These are phyloP conservation scores for Tipula confusa DNA, from an alignment of 2,888 invertebrate genomes.

Conservation along the genomic window DNA sequence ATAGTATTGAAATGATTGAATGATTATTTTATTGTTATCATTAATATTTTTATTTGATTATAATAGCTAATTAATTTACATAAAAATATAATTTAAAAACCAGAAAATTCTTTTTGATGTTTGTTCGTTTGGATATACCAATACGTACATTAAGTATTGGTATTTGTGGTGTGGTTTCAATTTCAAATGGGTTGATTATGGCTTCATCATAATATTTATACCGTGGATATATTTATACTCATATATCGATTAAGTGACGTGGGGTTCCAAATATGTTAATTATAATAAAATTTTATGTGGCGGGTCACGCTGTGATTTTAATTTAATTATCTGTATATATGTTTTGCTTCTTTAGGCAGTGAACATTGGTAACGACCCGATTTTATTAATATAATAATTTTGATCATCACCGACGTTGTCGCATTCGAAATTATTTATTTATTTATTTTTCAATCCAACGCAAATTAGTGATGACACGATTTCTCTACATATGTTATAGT, in stretches of 20 bases:
- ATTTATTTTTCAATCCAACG: neutral
- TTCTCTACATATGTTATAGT: neutral
- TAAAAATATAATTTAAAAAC: neutral
- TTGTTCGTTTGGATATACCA: neutral
- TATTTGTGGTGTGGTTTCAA: neutral
- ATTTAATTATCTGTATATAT: neutral
- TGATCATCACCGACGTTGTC: neutral
- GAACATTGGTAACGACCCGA: neutral
- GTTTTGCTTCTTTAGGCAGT: neutral
- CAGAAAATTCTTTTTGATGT: neutral
- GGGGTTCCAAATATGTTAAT: neutral
- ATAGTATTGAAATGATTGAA: neutral
- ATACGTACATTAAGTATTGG: neutral
- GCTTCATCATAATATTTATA: neutral
- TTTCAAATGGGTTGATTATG: slow-evolving; percentile 3
- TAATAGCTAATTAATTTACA: slow-evolving; percentile 25
- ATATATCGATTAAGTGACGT: too few relatives aligned
- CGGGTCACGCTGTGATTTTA: slow-evolving; percentile 25
- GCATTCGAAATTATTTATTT: neutral
- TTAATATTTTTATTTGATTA: slow-evolving; percentile 20
- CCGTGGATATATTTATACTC: too few relatives aligned
- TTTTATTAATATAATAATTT: neutral
- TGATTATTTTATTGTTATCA: slow-evolving; percentile 5
- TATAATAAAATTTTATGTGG: neutral
- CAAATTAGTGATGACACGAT: slow-evolving; percentile 25